A percentile compares a stretch with the other conserved stretches of the same genome.
These are phyloP conservation scores for Ceuthmochares aereus DNA, from an alignment of 2,113 vertebrate species.

Conservation along the genomic window DNA sequence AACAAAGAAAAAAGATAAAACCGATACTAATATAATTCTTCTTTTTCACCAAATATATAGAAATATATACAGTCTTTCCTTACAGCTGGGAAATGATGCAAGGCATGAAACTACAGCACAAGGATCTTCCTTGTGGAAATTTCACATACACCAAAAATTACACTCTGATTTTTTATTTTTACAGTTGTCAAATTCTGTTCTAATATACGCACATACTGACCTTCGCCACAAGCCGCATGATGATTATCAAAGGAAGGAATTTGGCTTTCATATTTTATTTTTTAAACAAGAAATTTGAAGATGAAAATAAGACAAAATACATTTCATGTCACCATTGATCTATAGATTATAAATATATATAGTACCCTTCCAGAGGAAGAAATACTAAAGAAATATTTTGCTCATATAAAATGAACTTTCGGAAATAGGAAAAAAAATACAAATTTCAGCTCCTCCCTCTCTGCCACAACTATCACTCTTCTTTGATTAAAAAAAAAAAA, in stretches of 20 bases:
- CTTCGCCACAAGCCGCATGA: background rate
- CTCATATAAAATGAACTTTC: conserved; percentile 43
- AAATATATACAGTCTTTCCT: conserved; percentile 23
- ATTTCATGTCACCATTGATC: conserved; percentile 31
- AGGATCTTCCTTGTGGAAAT: conserved; percentile 3
- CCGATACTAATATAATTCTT: background rate
- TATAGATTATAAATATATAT: conserved; percentile 43
- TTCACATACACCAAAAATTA: background rate
- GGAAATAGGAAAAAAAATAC: background rate
- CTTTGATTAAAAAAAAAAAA: background rate
- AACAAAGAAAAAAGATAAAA: background rate
- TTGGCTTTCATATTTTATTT: conserved; percentile 60
- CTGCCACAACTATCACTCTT: background rate
- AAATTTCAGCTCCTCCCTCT: background rate
- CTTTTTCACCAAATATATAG: background rate
- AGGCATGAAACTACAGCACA: background rate
- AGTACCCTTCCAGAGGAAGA: conserved; percentile 61
- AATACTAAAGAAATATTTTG: conserved; percentile 41
- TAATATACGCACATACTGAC: background rate
- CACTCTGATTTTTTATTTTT: conserved; percentile 26
- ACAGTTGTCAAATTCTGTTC: conserved; percentile 26
- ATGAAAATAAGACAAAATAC: conserved; percentile 60
- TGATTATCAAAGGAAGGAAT: conserved; percentile 44
- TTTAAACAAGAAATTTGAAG: conserved; percentile 56
- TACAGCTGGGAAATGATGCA: background rate